Evolutionary conservation across 1,140 invertebrate species (phyloP).

Genomic region (Zophobas atratus): DNA sequence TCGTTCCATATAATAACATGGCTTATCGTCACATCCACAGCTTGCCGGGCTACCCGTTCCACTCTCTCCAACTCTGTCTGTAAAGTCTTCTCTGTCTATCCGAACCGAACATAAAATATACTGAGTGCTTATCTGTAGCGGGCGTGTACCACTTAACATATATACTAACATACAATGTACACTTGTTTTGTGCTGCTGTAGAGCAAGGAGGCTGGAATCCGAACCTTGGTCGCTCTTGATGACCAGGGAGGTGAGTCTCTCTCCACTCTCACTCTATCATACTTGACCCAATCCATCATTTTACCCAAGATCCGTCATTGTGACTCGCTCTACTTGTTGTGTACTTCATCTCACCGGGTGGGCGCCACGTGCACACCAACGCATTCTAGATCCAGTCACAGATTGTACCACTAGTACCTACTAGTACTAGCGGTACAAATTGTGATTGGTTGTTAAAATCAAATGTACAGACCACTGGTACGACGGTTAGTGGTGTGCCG

Average conservation of each 20-base stretch:
- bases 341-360: conserved; percentile 20
- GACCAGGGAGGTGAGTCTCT: conserved; percentile 98
- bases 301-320: conserved; percentile 41
- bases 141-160: conserved; percentile 59
- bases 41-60: conserved; percentile 35
- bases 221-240: conserved; percentile 98
- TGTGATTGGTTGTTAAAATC: background rate
- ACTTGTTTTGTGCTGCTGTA: conserved; percentile 86
- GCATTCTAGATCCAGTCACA: background rate
- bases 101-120: conserved; percentile 34
- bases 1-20: conserved; percentile 10
- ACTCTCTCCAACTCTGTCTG: conserved; percentile 18
- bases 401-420: background rate
- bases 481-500: background rate
- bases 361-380: conserved; percentile 8
- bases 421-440: background rate
- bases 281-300: conserved; percentile 45
- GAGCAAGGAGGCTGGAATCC: conserved; percentile 99
- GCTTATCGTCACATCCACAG: conserved; percentile 34
- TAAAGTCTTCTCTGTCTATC: conserved; percentile 21
- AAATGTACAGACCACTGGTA: background rate
- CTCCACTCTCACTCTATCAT: conserved; percentile 52
- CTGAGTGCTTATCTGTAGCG: conserved; percentile 52
- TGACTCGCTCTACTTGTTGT: conserved; percentile 38
- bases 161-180: conserved; percentile 70